Evolutionary conservation across 2,113 vertebrate species (phyloP).

Genomic region (Sisor rabdophorus): DNA sequence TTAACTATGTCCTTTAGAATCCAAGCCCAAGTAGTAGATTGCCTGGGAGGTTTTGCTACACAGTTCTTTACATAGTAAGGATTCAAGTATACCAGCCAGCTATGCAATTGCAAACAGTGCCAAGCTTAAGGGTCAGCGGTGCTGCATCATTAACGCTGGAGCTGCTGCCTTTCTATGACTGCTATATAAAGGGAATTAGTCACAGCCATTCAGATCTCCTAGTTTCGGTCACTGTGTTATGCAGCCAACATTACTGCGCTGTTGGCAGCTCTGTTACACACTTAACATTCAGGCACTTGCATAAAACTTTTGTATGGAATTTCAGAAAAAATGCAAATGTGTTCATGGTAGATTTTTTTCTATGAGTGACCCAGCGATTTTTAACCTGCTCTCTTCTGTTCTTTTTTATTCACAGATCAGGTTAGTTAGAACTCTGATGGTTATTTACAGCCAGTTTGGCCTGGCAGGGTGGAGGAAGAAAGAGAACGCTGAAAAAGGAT

Average conservation of each 20-base stretch:
- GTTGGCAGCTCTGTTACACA: constrained; percentile 15
- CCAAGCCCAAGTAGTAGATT: too few relatives aligned
- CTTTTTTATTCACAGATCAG: constrained; percentile 11
- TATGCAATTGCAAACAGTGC: too few relatives aligned
- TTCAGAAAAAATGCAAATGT: not conserved
- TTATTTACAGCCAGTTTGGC: constrained; percentile 39
- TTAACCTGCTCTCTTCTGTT: not conserved
- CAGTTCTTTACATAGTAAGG: too few relatives aligned
- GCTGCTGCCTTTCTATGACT: not conserved
- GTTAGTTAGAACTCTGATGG: constrained; percentile 39
- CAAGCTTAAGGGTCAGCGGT: not conserved
- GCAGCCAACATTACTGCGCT: constrained; percentile 6
- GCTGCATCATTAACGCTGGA: not conserved
- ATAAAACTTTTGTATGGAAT: constrained; percentile 2
- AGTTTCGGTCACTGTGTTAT: constrained; percentile 5
- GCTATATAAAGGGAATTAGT: constrained; percentile 15
- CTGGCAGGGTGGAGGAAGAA: not conserved
- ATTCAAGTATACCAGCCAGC: too few relatives aligned
- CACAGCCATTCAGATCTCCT: constrained; percentile 23
- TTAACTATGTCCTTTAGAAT: too few relatives aligned
- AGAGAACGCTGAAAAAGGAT: not conserved
- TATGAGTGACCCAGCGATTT: not conserved
- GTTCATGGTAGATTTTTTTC: not conserved
- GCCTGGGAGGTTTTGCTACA: too few relatives aligned
- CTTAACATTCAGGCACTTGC: constrained; percentile 7